phyloP scores from a whole-genome alignment of 2,888 invertebrate species.

The Brachynemurus nebulosus region DNA sequence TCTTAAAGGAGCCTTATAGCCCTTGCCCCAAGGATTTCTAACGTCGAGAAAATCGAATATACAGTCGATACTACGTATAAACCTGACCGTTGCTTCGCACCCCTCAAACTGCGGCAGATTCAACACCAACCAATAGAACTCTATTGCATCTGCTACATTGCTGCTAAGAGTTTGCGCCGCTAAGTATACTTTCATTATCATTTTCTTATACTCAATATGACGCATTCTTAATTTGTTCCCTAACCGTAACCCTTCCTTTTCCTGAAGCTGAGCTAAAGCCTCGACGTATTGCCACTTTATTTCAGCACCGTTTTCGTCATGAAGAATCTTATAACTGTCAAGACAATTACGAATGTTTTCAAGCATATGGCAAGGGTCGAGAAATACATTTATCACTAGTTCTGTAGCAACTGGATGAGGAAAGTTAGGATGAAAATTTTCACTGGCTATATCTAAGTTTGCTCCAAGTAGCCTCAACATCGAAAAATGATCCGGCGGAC shows the following conservation, averaged over 20 bases:
- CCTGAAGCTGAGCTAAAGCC: conserved; percentile 6
- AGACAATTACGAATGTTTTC: neutral
- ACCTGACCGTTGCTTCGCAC: conserved; percentile 16
- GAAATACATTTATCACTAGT: neutral
- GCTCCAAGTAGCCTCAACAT: neutral
- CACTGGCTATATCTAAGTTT: neutral
- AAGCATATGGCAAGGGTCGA: neutral
- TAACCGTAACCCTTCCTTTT: conserved; percentile 10
- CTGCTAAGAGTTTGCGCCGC: conserved; percentile 16
- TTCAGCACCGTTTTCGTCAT: neutral
- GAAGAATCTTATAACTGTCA: neutral
- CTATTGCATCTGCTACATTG: conserved; percentile 13
- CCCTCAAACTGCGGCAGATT: conserved; percentile 11
- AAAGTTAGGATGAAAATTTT: too few species aligned
- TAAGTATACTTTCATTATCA: conserved; percentile 16
- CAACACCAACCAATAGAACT: conserved; percentile 6
- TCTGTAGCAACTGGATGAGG: neutral
- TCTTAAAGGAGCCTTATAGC: conserved; percentile 18
- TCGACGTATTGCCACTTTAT: neutral
- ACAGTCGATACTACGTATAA: conserved; percentile 16
- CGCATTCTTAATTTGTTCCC: conserved; percentile 9
- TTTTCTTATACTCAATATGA: conserved; percentile 12
- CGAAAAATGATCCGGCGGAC: neutral
- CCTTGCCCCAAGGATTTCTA: conserved; percentile 17
- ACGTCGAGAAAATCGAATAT: conserved; percentile 20